Base-by-base conservation (phyloP, 2,888 invertebrate species). In the Scaptomyza polygonia region DNA sequence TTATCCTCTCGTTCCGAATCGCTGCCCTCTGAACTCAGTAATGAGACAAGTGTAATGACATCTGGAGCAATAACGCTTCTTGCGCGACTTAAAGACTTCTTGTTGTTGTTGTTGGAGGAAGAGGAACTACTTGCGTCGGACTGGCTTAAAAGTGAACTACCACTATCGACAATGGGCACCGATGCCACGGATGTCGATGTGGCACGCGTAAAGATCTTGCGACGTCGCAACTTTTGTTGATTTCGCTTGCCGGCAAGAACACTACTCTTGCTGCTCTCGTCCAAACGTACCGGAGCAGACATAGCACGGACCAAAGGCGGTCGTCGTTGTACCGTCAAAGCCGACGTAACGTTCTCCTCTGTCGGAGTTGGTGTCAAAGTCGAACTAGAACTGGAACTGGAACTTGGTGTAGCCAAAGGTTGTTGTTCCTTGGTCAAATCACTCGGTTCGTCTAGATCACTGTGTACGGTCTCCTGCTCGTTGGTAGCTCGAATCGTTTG, bases 41-140 rank as follows among this genome's bases (percentile, higher is more conserved):
- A 89, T 0, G 95, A 95, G 0, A 95, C 94, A 93, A 95, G 93
- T 0, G 95, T 95, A 1, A 94, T 93, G 34, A 95, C 92, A 81
- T 92, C 92, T 6, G 90, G 87, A 0, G 89, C 89, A 44, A 90
- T 80, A 3, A 88, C 85, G 14, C 91, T 91, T 55, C 90, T 87
- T 0, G 90, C 77, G 18, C 91, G 88, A 30, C 88, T 74, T 16
- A 90, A 57, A 0, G 80, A 59, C 47, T 89, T 88, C 66, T 89
- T 91, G 14, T 18, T 51, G 45, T 12, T 42, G 21, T 27, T 27
- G 11, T 25, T 25, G 25, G 25, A 25, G 25, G 25, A 25, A 4
- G 18, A 32, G 47, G 61, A 53, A 25, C 49, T 57, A 39, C 53
- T 8, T 21, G 65, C 64, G 25, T 79, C 66, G 40, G 44, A 16